Conservation (phyloP, 2,888 invertebrate genomes). For the Metallyticus violacea region DNA sequence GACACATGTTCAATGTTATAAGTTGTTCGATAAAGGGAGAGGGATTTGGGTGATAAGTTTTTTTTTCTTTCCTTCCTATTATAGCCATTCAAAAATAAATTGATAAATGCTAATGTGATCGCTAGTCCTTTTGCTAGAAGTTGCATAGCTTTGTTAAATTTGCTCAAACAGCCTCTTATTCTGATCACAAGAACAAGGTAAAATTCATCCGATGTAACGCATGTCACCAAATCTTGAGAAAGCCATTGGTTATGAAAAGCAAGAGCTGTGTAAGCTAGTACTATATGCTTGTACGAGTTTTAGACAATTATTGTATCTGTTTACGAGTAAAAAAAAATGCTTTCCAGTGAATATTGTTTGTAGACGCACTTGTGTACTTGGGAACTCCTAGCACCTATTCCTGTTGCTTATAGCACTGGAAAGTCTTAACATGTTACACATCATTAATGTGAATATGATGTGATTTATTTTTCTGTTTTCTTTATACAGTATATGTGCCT, state of each 20-base stretch:
- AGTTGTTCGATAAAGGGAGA: constrained; percentile 1
- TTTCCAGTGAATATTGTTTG: constrained; percentile 28
- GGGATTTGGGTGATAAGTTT: background rate
- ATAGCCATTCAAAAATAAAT: background rate
- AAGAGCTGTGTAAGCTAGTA: constrained; percentile 29
- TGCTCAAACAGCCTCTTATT: constrained; percentile 10
- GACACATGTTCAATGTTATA: background rate
- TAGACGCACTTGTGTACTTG: constrained; percentile 4
- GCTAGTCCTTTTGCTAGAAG: background rate
- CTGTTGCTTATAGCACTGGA: background rate
- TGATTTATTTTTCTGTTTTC: background rate
- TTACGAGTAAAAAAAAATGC: constrained; percentile 32
- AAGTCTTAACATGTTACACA: constrained; percentile 1
- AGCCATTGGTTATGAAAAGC: background rate
- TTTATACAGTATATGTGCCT: constrained; percentile 22
- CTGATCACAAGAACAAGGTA: no score
- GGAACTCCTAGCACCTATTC: background rate
- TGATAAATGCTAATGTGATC: background rate
- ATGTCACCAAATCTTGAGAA: constrained; percentile 11
- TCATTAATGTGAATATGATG: constrained; percentile 1
- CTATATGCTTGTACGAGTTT: constrained; percentile 32
- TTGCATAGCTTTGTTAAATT: constrained; percentile 2
- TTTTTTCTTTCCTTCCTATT: background rate
- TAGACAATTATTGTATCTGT: constrained; percentile 29
- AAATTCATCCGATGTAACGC: no score